Conservation (phyloP, 1,140 invertebrate species). For the Hypothenemus hampei region DNA sequence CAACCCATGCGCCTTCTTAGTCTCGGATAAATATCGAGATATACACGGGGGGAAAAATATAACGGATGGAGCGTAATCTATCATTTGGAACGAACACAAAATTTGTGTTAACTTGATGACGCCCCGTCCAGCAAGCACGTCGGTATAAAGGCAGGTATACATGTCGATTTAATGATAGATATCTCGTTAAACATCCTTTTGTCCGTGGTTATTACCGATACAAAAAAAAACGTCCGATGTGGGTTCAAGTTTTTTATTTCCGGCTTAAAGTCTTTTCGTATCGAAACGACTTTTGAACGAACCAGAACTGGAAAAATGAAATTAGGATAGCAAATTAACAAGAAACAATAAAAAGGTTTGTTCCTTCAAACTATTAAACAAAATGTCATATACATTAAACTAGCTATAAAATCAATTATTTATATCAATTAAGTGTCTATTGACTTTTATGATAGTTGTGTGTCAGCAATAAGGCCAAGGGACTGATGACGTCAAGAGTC, state of each 20-base stretch:
- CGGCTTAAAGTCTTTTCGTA: constrained; percentile 3
- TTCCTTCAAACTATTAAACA: too few relatives aligned
- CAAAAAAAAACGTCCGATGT: constrained; percentile 15
- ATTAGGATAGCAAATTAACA: too few relatives aligned
- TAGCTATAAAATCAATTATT: too few relatives aligned
- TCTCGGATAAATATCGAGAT: constrained; percentile 15
- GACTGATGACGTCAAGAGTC: too few relatives aligned
- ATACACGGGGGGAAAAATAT: constrained; percentile 26
- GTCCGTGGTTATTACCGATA: constrained; percentile 17
- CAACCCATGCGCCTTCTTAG: not conserved
- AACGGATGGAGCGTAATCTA: constrained; percentile 29
- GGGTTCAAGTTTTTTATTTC: constrained; percentile 21
- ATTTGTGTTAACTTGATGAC: constrained; percentile 30
- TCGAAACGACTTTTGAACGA: too few relatives aligned
- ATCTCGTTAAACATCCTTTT: constrained; percentile 26
- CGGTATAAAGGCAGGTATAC: constrained; percentile 18
- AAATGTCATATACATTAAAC: too few relatives aligned
- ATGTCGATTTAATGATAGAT: constrained; percentile 27
- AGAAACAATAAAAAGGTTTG: too few relatives aligned
- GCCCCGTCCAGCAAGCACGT: constrained; percentile 21
- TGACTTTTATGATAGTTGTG: too few relatives aligned
- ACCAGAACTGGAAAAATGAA: too few relatives aligned
- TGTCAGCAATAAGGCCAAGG: too few relatives aligned
- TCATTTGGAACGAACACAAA: constrained; percentile 27
- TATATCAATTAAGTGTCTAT: too few relatives aligned